Conservation (phyloP, 1,140 invertebrate genomes). For the Aphaenogaster rudis region DNA sequence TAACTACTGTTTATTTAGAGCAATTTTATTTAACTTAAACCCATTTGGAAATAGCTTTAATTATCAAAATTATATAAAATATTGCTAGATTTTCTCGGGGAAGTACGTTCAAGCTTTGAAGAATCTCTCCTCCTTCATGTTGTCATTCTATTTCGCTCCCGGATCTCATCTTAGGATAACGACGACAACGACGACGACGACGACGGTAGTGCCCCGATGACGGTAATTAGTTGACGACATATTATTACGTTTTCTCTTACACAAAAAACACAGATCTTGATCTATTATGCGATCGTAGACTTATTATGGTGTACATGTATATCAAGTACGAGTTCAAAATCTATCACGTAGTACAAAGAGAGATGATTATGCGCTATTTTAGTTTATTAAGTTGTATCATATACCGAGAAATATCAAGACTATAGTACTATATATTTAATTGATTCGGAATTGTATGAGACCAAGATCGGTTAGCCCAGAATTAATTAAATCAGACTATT, state of each 20-base stretch:
- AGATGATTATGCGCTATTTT: constrained; percentile 84
- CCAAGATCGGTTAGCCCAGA: constrained; percentile 76
- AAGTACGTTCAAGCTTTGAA: constrained; percentile 39
- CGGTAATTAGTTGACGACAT: constrained; percentile 73
- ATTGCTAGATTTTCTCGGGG: constrained; percentile 30
- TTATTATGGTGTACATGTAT: constrained; percentile 79
- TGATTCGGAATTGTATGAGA: constrained; percentile 78
- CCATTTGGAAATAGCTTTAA: constrained; percentile 32
- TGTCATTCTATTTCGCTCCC: constrained; percentile 34
- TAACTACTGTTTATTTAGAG: background rate
- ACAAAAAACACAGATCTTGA: constrained; percentile 85
- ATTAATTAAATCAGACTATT: constrained; percentile 76
- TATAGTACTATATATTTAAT: constrained; percentile 78
- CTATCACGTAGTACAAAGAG: constrained; percentile 86
- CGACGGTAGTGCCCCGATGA: constrained; percentile 72
- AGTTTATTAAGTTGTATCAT: constrained; percentile 81
- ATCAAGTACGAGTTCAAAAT: constrained; percentile 84
- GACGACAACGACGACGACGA: constrained; percentile 57
- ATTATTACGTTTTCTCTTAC: constrained; percentile 81
- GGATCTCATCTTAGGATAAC: constrained; percentile 50
- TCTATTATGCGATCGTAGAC: constrained; percentile 85
- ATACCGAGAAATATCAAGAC: constrained; percentile 82
- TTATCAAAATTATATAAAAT: constrained; percentile 51
- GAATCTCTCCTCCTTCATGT: constrained; percentile 35
- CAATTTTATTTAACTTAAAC: constrained; percentile 7